Evolutionary conservation across 2,797 vertebrate genomes (phyloP).

Genomic region (Enoplosus armatus): DNA sequence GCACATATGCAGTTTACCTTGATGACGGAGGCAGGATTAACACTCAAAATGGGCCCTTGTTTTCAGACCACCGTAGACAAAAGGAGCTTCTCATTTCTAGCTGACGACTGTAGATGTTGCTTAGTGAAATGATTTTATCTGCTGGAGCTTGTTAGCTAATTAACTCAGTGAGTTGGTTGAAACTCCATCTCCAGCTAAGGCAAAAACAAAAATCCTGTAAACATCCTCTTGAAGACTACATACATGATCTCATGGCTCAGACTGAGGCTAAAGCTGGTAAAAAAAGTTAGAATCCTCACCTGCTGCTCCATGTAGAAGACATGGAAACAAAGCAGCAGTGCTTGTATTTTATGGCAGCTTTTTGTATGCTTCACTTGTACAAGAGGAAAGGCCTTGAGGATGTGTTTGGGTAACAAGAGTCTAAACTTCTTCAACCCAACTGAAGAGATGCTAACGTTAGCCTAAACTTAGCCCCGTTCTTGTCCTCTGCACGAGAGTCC

Average conservation of each 20-base stretch:
- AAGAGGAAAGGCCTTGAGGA: neutral
- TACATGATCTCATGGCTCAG: neutral
- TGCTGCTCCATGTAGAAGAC: neutral
- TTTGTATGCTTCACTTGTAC: neutral
- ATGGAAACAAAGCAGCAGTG: neutral
- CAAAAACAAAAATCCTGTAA: neutral
- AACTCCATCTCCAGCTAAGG: neutral
- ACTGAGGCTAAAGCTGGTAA: neutral
- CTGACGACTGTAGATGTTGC: neutral
- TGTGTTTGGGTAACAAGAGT: constrained; percentile 3
- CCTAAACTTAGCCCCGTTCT: neutral
- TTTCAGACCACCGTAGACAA: neutral
- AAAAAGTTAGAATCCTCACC: neutral
- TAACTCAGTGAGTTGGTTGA: neutral
- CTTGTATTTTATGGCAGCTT: neutral
- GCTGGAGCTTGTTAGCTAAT: neutral
- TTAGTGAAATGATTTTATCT: neutral
- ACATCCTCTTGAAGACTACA: neutral
- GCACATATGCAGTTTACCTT: neutral
- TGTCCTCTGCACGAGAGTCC: too few relatives aligned
- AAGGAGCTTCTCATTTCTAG: neutral
- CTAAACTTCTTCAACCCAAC: neutral
- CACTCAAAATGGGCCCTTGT: neutral
- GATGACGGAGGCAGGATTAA: neutral
- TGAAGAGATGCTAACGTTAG: neutral